Evolutionary conservation across 2,888 invertebrate species (phyloP).

Genomic region (Habroteleia sp.): DNA sequence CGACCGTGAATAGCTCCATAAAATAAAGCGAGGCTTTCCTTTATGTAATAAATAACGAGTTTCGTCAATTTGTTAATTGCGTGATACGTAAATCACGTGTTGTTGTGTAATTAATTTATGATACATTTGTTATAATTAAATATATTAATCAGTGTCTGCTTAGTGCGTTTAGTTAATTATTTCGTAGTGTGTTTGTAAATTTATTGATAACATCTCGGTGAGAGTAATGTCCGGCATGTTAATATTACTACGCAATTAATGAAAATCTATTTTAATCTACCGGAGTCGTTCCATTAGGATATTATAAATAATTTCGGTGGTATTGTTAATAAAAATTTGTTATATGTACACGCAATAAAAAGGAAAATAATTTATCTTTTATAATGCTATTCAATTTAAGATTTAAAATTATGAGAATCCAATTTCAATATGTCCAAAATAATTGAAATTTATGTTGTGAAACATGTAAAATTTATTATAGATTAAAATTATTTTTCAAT

Average conservation of each 20-base stretch:
- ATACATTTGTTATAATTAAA: conserved; percentile 40
- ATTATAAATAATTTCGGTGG: too few relatives aligned
- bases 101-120: conserved; percentile 24
- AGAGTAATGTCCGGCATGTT: conserved; percentile 2
- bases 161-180: conserved; percentile 18
- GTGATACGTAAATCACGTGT: conserved; percentile 11
- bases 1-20: conserved; percentile 19
- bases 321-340: too few relatives aligned
- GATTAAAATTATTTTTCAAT: too few relatives aligned
- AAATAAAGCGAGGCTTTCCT: background rate
- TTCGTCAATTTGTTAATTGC: conserved; percentile 13
- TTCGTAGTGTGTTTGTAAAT: conserved; percentile 29
- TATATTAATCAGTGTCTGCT: conserved; percentile 35
- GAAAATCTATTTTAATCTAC: conserved; percentile 6
- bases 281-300: too few relatives aligned
- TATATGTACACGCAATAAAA: too few relatives aligned
- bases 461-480: too few relatives aligned
- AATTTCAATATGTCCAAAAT: too few relatives aligned
- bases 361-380: too few relatives aligned
- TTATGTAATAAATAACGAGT: conserved; percentile 6
- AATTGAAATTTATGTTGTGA: too few relatives aligned
- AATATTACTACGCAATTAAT: conserved; percentile 30
- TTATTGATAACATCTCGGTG: conserved; percentile 31
- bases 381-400: too few relatives aligned
- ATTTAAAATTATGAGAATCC: too few relatives aligned